These are phyloP conservation scores for Melanophora roralis DNA, from an alignment of 2,888 invertebrate genomes.

Conservation along the genomic window DNA sequence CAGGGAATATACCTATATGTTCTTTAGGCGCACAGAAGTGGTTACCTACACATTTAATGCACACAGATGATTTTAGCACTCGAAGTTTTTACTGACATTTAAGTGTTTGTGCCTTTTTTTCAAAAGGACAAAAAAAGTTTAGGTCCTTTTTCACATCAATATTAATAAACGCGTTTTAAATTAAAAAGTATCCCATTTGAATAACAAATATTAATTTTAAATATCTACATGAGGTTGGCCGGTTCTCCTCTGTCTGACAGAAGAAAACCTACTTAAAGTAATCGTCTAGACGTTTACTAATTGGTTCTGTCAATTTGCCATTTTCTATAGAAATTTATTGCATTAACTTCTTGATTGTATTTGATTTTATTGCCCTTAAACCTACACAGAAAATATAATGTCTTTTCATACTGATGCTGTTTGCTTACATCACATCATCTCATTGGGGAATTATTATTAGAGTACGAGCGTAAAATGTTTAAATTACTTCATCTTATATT, in stretches of 20 bases:
- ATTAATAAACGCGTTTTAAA: too few relatives aligned
- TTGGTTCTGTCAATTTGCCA: background rate
- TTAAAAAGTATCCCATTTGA: too few relatives aligned
- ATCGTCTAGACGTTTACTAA: slow-evolving; percentile 30
- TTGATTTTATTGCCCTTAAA: background rate
- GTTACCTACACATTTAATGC: too few relatives aligned
- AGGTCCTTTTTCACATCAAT: too few relatives aligned
- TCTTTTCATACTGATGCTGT: background rate
- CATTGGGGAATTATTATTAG: slow-evolving; percentile 47
- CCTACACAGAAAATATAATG: background rate
- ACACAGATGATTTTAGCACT: too few relatives aligned
- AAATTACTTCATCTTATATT: slow-evolving; percentile 34
- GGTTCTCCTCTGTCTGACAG: background rate
- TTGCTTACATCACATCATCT: background rate
- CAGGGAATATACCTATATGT: too few relatives aligned
- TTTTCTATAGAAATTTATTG: background rate
- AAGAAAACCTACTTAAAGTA: background rate
- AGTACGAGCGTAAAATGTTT: slow-evolving; percentile 19
- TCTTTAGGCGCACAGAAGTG: too few relatives aligned
- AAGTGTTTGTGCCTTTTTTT: too few relatives aligned
- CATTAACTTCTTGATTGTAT: background rate
- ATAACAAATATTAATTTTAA: too few relatives aligned
- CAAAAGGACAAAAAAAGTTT: too few relatives aligned
- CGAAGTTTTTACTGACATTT: too few relatives aligned
- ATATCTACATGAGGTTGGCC: too few relatives aligned